phyloP scores from a whole-genome alignment of 2,888 invertebrate genomes.

The Chelonus formosanus region DNA sequence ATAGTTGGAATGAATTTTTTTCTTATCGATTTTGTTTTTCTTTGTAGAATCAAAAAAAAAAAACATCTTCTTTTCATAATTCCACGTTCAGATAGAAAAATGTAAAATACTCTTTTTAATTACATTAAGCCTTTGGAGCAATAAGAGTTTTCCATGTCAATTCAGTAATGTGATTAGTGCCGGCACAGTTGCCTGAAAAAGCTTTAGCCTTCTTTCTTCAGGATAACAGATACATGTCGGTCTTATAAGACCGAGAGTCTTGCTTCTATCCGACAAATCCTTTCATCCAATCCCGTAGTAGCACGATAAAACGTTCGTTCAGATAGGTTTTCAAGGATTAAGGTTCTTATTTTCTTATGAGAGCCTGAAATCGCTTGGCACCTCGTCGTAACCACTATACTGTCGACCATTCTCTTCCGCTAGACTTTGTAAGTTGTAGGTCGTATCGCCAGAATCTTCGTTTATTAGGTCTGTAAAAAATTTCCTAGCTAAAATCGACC shows the following conservation, averaged over 20 bases:
- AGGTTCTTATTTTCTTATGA: slow-evolving; percentile 44
- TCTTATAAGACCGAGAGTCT: slow-evolving; percentile 23
- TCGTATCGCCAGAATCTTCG: no score
- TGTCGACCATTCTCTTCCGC: slow-evolving; percentile 25
- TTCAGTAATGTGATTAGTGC: slow-evolving; percentile 5
- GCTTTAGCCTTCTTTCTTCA: not conserved
- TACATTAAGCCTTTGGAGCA: no score
- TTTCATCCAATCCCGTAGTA: slow-evolving; percentile 40
- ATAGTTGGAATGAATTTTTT: no score
- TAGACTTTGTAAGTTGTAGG: not conserved
- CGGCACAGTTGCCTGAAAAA: slow-evolving; percentile 11
- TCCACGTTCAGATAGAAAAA: no score
- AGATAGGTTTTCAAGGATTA: slow-evolving; percentile 34
- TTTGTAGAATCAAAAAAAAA: no score
- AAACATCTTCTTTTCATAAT: no score
- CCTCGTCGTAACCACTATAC: slow-evolving; percentile 36
- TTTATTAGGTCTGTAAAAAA: no score
- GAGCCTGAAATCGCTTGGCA: slow-evolving; percentile 40
- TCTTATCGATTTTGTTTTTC: no score
- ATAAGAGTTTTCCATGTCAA: slow-evolving; percentile 4
- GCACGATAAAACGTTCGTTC: slow-evolving; percentile 32
- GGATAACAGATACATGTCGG: slow-evolving; percentile 16
- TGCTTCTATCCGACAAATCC: slow-evolving; percentile 42
- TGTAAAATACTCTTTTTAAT: no score
- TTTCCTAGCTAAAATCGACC: no score